Conservation (phyloP, 2,797 vertebrate species). For the Chiroxiphia lanceolata region DNA sequence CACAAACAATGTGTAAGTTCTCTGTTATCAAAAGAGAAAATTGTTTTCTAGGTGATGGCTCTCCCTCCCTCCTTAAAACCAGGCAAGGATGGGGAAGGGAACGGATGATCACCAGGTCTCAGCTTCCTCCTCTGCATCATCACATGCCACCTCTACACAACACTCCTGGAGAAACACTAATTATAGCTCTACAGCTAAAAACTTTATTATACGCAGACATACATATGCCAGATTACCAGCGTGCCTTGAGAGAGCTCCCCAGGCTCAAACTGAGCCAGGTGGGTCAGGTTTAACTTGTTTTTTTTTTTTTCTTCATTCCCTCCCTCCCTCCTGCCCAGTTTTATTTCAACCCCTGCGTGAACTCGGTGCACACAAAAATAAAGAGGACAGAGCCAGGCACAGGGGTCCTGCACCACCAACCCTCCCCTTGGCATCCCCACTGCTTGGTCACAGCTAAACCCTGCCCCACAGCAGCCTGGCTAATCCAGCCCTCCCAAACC, state of each 20-base stretch:
- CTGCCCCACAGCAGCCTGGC: neutral
- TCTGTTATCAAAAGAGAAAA: neutral
- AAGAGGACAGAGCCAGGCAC: neutral
- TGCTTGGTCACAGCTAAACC: neutral
- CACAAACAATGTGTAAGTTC: neutral
- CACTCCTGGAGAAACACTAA: neutral
- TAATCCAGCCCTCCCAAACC: neutral
- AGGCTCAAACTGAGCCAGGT: neutral
- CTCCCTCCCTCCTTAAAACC: neutral
- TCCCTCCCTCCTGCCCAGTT: neutral
- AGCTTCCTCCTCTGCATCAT: neutral
- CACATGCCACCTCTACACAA: neutral
- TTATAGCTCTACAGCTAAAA: slow-evolving; percentile 15
- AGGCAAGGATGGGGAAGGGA: neutral
- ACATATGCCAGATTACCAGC: neutral
- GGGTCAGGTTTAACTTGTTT: slow-evolving; percentile 30
- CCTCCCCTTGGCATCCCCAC: neutral
- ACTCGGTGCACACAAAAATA: neutral
- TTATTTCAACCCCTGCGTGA: neutral
- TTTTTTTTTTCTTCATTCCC: neutral
- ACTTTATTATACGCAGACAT: neutral
- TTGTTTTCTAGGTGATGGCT: neutral
- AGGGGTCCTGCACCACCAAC: neutral
- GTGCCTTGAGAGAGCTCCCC: neutral
- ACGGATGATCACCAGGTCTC: rapidly evolving